Evolutionary conservation across 2,888 invertebrate genomes (phyloP).

Genomic region (Flexamia atlantica): DNA sequence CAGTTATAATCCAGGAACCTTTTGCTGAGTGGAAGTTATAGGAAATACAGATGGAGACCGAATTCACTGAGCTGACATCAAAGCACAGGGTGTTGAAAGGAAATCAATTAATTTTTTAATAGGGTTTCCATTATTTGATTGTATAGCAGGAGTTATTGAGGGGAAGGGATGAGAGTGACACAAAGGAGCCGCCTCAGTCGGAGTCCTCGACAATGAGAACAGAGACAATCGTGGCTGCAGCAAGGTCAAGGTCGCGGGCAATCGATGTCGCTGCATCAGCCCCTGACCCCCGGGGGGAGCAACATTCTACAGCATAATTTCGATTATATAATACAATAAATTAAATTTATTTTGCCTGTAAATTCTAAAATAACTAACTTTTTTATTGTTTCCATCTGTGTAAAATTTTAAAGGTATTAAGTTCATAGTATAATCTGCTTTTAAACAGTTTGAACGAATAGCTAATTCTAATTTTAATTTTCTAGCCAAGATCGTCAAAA

Average conservation of each 20-base stretch:
- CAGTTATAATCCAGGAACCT: too few relatives aligned
- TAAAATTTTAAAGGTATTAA: too few relatives aligned
- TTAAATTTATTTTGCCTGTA: too few relatives aligned
- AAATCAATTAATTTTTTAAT: conserved; percentile 35
- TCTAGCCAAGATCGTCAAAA: too few relatives aligned
- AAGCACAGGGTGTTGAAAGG: background rate
- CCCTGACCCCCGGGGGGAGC: background rate
- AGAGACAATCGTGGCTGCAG: conserved; percentile 1
- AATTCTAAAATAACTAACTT: too few relatives aligned
- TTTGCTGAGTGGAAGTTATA: background rate
- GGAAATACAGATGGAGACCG: background rate
- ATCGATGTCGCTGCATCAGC: conserved; percentile 1
- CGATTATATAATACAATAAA: too few relatives aligned
- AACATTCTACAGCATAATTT: background rate
- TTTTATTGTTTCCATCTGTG: too few relatives aligned
- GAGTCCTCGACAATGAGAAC: background rate
- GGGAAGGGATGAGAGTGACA: background rate
- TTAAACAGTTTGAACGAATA: too few relatives aligned
- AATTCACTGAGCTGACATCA: background rate
- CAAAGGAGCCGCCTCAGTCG: conserved; percentile 18
- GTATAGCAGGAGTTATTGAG: conserved; percentile 21
- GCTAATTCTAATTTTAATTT: too few relatives aligned
- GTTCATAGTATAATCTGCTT: too few relatives aligned
- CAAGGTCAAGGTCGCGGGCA: conserved; percentile 17
- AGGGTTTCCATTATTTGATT: conserved; percentile 18